A percentile compares a stretch with the other conserved stretches of the same genome.
Evolutionary conservation across 2,113 vertebrate species (phyloP).

Genomic region (Apodemus speciosus): DNA sequence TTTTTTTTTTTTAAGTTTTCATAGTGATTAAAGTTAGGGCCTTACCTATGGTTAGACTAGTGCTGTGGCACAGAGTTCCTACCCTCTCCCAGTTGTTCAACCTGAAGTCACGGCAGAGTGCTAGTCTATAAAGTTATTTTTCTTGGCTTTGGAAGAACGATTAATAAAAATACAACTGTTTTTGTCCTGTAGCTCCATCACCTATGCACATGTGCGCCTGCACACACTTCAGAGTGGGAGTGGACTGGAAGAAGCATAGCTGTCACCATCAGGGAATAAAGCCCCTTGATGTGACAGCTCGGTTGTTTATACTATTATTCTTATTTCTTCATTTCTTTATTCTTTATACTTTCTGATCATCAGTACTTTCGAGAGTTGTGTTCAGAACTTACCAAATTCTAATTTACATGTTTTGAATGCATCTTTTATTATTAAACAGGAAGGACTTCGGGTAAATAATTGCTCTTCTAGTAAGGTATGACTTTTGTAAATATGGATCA

Average conservation of each 20-base stretch:
- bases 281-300: conserved; percentile 47
- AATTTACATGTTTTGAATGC: conserved; percentile 34
- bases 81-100: neutral
- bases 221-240: conserved; percentile 14
- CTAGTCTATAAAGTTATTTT: neutral
- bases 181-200: neutral
- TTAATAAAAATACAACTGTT: neutral
- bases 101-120: neutral
- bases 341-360: conserved; percentile 21
- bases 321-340: neutral
- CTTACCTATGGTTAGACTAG: neutral
- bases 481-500: conserved; percentile 42
- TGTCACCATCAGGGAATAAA: neutral
- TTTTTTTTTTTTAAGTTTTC: neutral
- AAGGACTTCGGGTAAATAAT: conserved; percentile 11
- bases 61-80: neutral
- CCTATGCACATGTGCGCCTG: accelerated
- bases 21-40: neutral
- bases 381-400: conserved; percentile 26
- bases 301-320: conserved; percentile 26
- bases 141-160: conserved; percentile 22
- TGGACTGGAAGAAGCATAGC: neutral
- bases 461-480: neutral
- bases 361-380: neutral
- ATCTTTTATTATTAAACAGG: conserved; percentile 40